Percentiles rank a stretch among this genome's conserved stretches.
Evolutionary conservation across 2,888 invertebrate species (phyloP).

Genomic region (Onthophagus sagittarius): DNA sequence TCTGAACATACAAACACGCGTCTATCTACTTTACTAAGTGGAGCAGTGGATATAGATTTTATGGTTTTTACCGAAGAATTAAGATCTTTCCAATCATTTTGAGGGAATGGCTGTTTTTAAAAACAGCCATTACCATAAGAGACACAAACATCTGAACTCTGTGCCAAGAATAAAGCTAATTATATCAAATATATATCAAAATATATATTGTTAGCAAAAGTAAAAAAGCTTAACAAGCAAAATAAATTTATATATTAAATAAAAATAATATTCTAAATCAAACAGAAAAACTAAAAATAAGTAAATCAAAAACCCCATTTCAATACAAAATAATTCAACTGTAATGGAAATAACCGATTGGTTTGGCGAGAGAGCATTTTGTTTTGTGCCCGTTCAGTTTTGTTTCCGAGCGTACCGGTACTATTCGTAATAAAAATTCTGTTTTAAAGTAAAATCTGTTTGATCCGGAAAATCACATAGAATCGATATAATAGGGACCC

Average conservation of each 20-base stretch:
- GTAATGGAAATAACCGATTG: neutral
- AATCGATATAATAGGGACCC: neutral
- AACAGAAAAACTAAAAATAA: neutral
- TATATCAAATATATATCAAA: no score
- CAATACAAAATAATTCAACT: neutral
- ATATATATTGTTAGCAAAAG: no score
- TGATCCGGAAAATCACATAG: neutral
- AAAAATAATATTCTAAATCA: neutral
- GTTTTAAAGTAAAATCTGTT: neutral
- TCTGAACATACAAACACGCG: no score
- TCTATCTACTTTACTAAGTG: no score
- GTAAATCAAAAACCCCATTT: neutral
- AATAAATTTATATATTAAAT: neutral
- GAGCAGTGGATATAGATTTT: no score
- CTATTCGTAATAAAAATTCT: neutral
- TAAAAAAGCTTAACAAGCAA: neutral
- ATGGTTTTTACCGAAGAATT: no score
- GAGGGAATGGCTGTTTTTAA: no score
- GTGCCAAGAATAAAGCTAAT: no score
- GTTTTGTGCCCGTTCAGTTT: neutral
- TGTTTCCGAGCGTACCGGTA: neutral
- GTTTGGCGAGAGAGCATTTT: neutral
- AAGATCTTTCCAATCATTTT: no score
- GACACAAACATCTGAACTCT: no score
- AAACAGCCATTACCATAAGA: no score